Base-by-base conservation (phyloP, 2,113 vertebrate genomes). In the Isichthys henryi region DNA sequence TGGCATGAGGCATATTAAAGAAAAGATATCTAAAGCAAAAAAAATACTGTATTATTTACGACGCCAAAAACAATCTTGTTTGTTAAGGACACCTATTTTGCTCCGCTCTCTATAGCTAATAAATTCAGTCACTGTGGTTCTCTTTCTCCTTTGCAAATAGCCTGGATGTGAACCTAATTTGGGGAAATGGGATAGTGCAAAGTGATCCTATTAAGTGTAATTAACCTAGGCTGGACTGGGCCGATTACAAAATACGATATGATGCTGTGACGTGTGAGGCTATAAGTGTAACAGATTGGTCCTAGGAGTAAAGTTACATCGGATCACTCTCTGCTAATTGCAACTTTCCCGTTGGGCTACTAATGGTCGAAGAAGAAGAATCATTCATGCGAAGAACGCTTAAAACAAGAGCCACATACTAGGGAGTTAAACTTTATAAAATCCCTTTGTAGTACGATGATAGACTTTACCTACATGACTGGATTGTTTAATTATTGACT, bases 401-500 rank as follows among this genome's bases (percentile, higher is more conserved):
- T 43, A 35, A 49, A 39, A 87, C 31, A 77, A 39, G 77, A 52
- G 50, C 35, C 10, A 3, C 27, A 31, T 86, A 49, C 46, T 45
- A 35, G 84, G 85, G 58, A 87, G 85, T 77, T 70, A 49, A 13
- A 89, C n/a, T 45, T 87, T 39, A 19, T 56, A 52, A 87, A 90
- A 90, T 90, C 85, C 85, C n/a, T 0, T 17, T 49, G 9, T 39
- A 94, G 9, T 46, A 93, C 94, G 94, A 93, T 94, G 94, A 95
- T 94, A 94, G 94, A 91, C 93, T 94, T 94, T 94, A 95, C 94
- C 94, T 95, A 94, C 94, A 94, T 94, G 93, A 93, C 92, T 94
- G 94, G 89, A 91, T 92, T 93, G 93, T 93, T 95, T 94, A 94
- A 95, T 96, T 95, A 95, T 96, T 95, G 94, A 95, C 93, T 93